phyloP scores from a whole-genome alignment of 2,113 vertebrate species.

The Rhabdornis inornatus region DNA sequence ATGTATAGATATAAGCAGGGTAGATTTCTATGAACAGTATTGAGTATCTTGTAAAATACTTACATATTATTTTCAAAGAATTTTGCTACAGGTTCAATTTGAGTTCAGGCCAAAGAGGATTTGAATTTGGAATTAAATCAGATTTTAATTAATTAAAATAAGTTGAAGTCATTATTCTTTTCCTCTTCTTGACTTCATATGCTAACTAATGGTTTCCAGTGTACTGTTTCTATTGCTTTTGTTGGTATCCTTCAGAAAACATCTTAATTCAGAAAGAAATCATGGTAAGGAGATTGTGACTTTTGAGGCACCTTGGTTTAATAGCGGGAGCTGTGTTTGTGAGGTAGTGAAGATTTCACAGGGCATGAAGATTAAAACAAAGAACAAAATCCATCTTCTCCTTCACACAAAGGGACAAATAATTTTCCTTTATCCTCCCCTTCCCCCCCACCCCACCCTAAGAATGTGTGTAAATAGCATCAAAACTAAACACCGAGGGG shows the following conservation, averaged over 20 bases:
- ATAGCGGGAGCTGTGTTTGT: not conserved
- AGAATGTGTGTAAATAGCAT: not conserved
- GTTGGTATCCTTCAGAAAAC: not conserved
- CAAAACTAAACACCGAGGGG: not conserved
- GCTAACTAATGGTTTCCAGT: not conserved
- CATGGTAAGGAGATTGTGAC: not conserved
- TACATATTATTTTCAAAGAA: not conserved
- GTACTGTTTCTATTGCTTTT: not conserved
- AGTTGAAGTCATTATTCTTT: not conserved
- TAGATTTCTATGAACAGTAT: not conserved
- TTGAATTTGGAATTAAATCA: not conserved
- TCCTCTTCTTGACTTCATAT: not conserved
- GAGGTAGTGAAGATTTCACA: not conserved
- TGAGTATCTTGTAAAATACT: not conserved
- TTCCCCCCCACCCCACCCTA: fast-evolving
- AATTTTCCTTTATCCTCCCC: not conserved
- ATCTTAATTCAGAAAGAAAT: not conserved
- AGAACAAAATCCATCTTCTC: not conserved
- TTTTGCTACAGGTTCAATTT: not conserved
- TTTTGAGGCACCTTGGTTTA: not conserved
- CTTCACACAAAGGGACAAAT: not conserved
- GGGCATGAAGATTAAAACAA: not conserved
- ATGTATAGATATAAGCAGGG: not conserved
- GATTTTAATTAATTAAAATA: not conserved
- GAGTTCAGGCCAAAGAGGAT: not conserved